These are phyloP conservation scores for Aromia moschata DNA, from an alignment of 2,888 invertebrate species.

Conservation along the genomic window DNA sequence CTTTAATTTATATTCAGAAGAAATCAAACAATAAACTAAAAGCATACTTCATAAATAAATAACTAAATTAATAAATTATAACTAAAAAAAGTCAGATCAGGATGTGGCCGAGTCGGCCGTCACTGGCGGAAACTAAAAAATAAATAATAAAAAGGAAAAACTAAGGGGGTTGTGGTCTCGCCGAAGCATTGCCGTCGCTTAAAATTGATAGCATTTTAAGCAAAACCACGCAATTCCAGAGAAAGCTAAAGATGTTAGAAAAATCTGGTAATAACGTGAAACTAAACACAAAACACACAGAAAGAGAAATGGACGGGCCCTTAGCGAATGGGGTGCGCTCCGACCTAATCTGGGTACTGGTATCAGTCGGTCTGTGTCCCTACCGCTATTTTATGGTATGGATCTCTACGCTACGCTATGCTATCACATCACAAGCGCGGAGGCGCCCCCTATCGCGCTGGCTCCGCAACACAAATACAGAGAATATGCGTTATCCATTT, in stretches of 20 bases:
- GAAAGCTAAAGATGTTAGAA: slow-evolving; percentile 57
- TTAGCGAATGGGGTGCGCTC: slow-evolving; percentile 46
- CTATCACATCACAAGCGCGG: slow-evolving; percentile 52
- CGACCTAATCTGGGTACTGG: slow-evolving; percentile 40
- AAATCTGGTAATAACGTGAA: slow-evolving; percentile 43
- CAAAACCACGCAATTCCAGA: slow-evolving; percentile 59
- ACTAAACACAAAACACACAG: slow-evolving; percentile 62
- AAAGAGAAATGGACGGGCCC: slow-evolving; percentile 48
- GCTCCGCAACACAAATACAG: slow-evolving; percentile 50
- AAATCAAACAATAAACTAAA: slow-evolving; percentile 49
- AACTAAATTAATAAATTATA: slow-evolving; percentile 51
- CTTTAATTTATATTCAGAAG: slow-evolving; percentile 52
- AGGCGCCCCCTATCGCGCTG: slow-evolving; percentile 47
- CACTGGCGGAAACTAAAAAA: slow-evolving; percentile 41
- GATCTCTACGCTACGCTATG: slow-evolving; percentile 2
- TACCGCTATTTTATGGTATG: too few species aligned
- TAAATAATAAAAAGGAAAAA: slow-evolving; percentile 43
- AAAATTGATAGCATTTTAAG: slow-evolving; percentile 56
- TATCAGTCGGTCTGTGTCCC: slow-evolving; percentile 43
- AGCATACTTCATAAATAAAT: slow-evolving; percentile 45
- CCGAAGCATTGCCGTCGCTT: slow-evolving; percentile 58
- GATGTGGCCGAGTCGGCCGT: slow-evolving; percentile 22
- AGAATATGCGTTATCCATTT: slow-evolving; percentile 54
- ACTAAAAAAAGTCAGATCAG: slow-evolving; percentile 44
- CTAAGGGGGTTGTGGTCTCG: slow-evolving; percentile 57